Evolutionary conservation across 2,113 vertebrate genomes (phyloP).

Genomic region (Heterotis niloticus): DNA sequence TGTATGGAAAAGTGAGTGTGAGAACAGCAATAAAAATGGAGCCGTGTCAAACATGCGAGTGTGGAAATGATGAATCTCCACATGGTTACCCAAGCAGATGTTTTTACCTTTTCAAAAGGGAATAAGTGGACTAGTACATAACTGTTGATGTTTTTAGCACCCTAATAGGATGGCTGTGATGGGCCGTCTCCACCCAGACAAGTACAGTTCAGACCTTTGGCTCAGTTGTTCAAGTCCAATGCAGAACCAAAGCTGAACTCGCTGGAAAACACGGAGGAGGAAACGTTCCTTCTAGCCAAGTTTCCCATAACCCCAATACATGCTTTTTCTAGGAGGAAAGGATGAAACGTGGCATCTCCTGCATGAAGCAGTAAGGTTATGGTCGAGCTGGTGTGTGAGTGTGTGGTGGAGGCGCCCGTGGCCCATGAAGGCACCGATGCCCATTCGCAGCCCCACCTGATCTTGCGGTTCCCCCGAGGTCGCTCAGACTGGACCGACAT

Average conservation of each 20-base stretch:
- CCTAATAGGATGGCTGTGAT: conserved; percentile 38
- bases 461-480: conserved; percentile 89
- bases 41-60: not conserved
- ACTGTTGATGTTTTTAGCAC: not conserved
- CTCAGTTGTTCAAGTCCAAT: conserved; percentile 44
- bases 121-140: not conserved
- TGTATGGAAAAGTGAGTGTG: not conserved
- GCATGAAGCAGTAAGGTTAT: not conserved
- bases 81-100: not conserved
- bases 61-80: not conserved
- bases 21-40: not conserved
- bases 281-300: conserved; percentile 38
- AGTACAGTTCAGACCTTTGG: conserved; percentile 60
- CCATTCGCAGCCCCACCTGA: conserved; percentile 73
- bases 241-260: conserved; percentile 65
- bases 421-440: not conserved
- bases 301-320: conserved; percentile 47
- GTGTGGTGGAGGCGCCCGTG: not conserved
- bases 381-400: too few relatives aligned
- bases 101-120: not conserved
- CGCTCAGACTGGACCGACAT: conserved; percentile 97
- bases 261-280: conserved; percentile 21
- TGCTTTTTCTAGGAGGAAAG: conserved; percentile 43
- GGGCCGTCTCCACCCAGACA: conserved; percentile 24
- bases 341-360: conserved; percentile 38